Conservation (phyloP, 2,797 vertebrate genomes). For the Poecile montanus region DNA sequence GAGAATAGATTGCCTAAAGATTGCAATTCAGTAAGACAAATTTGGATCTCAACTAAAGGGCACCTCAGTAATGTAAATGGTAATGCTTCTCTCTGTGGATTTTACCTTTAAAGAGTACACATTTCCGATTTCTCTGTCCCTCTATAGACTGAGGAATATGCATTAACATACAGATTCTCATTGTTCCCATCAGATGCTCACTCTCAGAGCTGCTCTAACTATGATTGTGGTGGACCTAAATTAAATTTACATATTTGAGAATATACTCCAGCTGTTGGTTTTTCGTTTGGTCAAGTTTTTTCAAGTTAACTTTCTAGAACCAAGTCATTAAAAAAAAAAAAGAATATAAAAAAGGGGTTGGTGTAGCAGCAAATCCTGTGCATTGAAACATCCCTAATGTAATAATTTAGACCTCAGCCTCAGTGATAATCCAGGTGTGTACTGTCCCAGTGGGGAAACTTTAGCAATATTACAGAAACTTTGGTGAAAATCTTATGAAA, state of each 20-base stretch:
- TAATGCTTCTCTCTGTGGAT: background rate
- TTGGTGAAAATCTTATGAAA: background rate
- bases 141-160: background rate
- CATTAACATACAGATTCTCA: background rate
- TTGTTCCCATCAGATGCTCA: background rate
- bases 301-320: background rate
- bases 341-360: rapidly evolving
- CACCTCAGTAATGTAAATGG: conserved; percentile 3
- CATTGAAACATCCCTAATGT: background rate
- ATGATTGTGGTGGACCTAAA: background rate
- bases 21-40: background rate
- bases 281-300: background rate
- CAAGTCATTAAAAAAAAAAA: background rate
- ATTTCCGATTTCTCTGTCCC: background rate
- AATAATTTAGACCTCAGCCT: background rate
- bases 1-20: background rate
- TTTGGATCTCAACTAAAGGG: conserved; percentile 23
- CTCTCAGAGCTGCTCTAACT: background rate
- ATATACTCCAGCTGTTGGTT: background rate
- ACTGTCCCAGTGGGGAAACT: background rate
- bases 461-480: background rate
- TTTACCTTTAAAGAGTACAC: conserved; percentile 37
- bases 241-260: background rate
- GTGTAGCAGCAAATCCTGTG: background rate
- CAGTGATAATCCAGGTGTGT: background rate